Conservation (phyloP, 2,797 vertebrate species). For the Cryptoprocta ferox region DNA sequence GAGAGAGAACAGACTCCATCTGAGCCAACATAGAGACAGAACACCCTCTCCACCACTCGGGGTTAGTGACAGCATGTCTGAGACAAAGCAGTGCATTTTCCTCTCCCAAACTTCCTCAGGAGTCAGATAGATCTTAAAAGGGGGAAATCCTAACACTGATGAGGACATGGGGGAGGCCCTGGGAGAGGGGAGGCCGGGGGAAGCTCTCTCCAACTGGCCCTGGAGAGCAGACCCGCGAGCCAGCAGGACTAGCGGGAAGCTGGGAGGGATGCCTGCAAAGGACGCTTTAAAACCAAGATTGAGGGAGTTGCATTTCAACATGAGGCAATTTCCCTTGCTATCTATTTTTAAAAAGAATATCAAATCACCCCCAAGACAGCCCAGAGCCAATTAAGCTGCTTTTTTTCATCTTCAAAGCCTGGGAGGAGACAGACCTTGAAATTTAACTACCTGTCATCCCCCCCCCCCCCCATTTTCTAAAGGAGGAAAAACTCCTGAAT, state of each 20-base stretch:
- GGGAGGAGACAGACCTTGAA: background rate
- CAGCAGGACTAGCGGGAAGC: background rate
- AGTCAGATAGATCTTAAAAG: background rate
- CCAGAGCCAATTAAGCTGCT: slow-evolving; percentile 49
- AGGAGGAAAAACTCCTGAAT: background rate
- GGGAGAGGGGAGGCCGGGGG: background rate
- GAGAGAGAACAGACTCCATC: background rate
- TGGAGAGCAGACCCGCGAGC: too few relatives aligned
- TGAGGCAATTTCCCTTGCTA: background rate
- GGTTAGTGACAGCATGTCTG: fast-evolving
- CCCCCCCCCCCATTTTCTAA: background rate
- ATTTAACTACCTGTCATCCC: background rate
- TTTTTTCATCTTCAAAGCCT: slow-evolving; percentile 47
- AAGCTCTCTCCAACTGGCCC: background rate
- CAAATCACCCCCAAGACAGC: slow-evolving; percentile 22
- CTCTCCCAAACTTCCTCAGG: background rate
- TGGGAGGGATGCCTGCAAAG: too few relatives aligned
- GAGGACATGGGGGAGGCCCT: background rate
- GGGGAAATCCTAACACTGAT: background rate
- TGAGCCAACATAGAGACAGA: background rate
- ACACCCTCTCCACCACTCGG: too few relatives aligned
- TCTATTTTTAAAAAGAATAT: slow-evolving; percentile 37
- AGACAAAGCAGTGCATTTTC: too few relatives aligned
- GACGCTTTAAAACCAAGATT: background rate
- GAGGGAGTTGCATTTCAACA: background rate